Conservation (phyloP, 2,888 invertebrate genomes). For the Drosophila paramelanica region DNA sequence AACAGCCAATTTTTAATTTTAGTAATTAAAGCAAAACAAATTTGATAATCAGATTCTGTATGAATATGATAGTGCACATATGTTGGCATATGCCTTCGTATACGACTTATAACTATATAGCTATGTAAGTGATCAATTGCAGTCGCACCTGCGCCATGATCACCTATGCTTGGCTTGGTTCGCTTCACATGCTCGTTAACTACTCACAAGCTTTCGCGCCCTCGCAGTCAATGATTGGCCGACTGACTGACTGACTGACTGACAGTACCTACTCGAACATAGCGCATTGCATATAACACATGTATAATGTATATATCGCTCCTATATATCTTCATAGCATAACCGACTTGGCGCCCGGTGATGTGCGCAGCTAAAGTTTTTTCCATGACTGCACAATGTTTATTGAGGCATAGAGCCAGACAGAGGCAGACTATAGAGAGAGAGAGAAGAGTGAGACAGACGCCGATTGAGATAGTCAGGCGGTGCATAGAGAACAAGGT, state of each 20-base stretch:
- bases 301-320: conserved; percentile 12
- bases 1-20: too few species aligned
- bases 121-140: not conserved
- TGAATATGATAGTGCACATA: not conserved
- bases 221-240: conserved; percentile 15
- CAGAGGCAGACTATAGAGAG: conserved; percentile 12
- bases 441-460: conserved; percentile 19
- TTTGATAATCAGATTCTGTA: too few species aligned
- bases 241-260: conserved; percentile 22
- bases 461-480: conserved; percentile 45
- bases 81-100: not conserved
- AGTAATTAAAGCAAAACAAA: too few species aligned
- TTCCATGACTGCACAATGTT: conserved; percentile 70
- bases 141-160: not conserved
- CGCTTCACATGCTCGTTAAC: not conserved
- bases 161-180: not conserved
- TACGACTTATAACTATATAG: not conserved
- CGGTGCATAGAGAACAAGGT: conserved; percentile 48
- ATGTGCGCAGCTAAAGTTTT: conserved; percentile 49
- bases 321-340: conserved; percentile 25
- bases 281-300: conserved; percentile 52
- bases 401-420: conserved; percentile 53
- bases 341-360: conserved; percentile 48
- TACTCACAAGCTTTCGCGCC: not conserved
- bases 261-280: conserved; percentile 55